These are phyloP conservation scores for Pan paniscus DNA, from an alignment of 2,113 vertebrate genomes.

Conservation along the genomic window DNA sequence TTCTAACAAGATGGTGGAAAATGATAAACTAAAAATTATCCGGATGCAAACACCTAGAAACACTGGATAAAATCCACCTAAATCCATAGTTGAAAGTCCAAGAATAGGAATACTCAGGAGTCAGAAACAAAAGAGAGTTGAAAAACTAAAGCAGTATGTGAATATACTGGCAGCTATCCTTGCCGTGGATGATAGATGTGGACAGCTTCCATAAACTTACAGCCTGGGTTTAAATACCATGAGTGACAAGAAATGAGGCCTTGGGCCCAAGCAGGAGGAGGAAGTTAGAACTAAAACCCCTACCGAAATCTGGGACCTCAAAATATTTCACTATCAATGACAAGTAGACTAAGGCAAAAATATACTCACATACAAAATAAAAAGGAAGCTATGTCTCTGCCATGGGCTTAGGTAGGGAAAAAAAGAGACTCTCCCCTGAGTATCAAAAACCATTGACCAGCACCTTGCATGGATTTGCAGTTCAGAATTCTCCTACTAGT, in stretches of 20 bases:
- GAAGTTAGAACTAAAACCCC: not conserved
- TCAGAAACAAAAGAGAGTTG: not conserved
- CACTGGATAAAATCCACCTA: not conserved
- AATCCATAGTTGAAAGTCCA: not conserved
- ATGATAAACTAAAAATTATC: not conserved
- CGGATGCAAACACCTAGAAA: conserved; percentile 29
- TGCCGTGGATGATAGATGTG: not conserved
- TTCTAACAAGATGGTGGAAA: not conserved
- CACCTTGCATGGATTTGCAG: not conserved
- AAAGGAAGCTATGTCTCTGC: not conserved
- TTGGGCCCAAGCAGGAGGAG: not conserved
- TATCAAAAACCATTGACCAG: not conserved
- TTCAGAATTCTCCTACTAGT: not conserved
- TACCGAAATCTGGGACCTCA: not conserved
- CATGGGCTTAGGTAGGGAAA: not conserved
- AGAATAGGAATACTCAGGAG: not conserved
- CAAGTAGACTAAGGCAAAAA: not conserved
- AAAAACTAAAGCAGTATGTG: not conserved
- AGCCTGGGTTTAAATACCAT: not conserved
- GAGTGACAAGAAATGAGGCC: not conserved
- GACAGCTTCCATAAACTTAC: not conserved
- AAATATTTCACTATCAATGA: not conserved
- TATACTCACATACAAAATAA: not conserved
- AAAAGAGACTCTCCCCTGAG: not conserved
- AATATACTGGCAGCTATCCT: not conserved